Evolutionary conservation across 2,113 vertebrate genomes (phyloP).

Genomic region (human): GRCh38 chr2:163716501-163717000

Average conservation of each 20-base stretch:
- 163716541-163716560: conserved; percentile 10
- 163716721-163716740: conserved; percentile 47
- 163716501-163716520: background rate
- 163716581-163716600: background rate
- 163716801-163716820: conserved; percentile 76
- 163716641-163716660: conserved; percentile 33
- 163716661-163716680: conserved; percentile 69
- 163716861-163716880: conserved; percentile 76
- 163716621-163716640: conserved; percentile 26
- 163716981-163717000: conserved; percentile 72
- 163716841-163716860: conserved; percentile 85
- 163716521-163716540: background rate
- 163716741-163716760: conserved; percentile 50
- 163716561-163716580: background rate
- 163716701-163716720: conserved; percentile 48
- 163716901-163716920: conserved; percentile 83
- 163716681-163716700: conserved; percentile 71
- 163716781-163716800: conserved; percentile 79
- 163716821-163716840: conserved; percentile 83
- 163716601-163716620: background rate
- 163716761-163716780: conserved; percentile 72
- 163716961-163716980: conserved; percentile 80
- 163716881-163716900: conserved; percentile 78
- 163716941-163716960: conserved; percentile 77
- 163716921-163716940: conserved; percentile 77